Conservation (phyloP, 2,888 invertebrate genomes). For the Bibio marci region DNA sequence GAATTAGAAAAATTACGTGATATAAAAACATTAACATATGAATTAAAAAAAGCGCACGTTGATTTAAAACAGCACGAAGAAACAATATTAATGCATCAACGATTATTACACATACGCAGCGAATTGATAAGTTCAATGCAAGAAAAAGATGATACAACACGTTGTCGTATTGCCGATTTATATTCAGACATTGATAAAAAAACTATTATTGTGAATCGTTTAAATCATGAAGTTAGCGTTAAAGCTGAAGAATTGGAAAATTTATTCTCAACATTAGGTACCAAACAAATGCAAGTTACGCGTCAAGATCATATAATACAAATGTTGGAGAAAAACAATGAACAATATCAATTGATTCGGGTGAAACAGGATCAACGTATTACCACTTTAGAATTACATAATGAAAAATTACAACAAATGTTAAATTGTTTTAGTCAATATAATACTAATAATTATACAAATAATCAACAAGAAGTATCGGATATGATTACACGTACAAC, state of each 20-base stretch:
- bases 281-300: constrained; percentile 19
- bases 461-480: too few species aligned
- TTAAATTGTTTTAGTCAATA: too few species aligned
- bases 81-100: constrained; percentile 15
- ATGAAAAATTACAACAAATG: too few species aligned
- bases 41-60: constrained; percentile 13
- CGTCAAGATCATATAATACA: constrained; percentile 20
- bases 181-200: constrained; percentile 15
- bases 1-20: constrained; percentile 14
- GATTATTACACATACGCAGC: constrained; percentile 17
- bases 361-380: too few species aligned
- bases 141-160: constrained; percentile 16
- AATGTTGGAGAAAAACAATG: constrained; percentile 18
- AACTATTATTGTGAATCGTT: constrained; percentile 12
- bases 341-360: too few species aligned
- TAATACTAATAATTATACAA: too few species aligned
- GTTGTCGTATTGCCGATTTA: constrained; percentile 16
- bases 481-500: too few species aligned
- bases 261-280: constrained; percentile 16
- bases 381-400: too few species aligned
- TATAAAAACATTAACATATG: constrained; percentile 13
- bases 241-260: constrained; percentile 20
- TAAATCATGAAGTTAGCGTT: constrained; percentile 17
- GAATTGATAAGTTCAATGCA: constrained; percentile 20
- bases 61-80: constrained; percentile 16